These are phyloP conservation scores for Xylocopa sonorina DNA, from an alignment of 1,140 invertebrate species.

Conservation along the genomic window DNA sequence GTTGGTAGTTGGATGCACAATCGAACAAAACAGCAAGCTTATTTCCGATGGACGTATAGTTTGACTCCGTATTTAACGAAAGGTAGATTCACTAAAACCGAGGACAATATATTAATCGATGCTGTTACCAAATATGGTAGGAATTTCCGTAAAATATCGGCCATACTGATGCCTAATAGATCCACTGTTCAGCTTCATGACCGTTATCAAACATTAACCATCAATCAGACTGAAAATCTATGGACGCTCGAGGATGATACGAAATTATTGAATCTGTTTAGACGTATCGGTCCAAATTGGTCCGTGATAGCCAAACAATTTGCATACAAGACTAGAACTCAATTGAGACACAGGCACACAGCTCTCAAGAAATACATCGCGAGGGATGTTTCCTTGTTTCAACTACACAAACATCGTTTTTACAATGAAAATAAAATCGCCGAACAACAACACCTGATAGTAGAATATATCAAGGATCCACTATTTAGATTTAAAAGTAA, in stretches of 20 bases:
- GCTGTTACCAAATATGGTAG: conserved; percentile 84
- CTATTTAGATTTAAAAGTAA: neutral
- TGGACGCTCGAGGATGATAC: conserved; percentile 81
- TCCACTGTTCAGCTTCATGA: conserved; percentile 82
- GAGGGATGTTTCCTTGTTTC: conserved; percentile 25
- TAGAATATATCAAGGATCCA: too few relatives aligned
- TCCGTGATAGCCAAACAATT: conserved; percentile 76
- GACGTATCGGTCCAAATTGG: conserved; percentile 78
- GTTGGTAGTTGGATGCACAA: conserved; percentile 84
- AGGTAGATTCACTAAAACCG: conserved; percentile 84
- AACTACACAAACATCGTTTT: conserved; percentile 18
- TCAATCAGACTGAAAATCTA: conserved; percentile 65
- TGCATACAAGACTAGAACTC: conserved; percentile 78
- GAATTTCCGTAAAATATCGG: conserved; percentile 83
- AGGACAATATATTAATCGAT: conserved; percentile 84
- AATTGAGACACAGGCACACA: conserved; percentile 79
- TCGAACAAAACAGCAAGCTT: conserved; percentile 85
- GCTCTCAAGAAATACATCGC: conserved; percentile 65
- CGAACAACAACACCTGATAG: neutral
- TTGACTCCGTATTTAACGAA: conserved; percentile 80
- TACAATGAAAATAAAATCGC: too few relatives aligned
- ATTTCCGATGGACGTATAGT: conserved; percentile 81
- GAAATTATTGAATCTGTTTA: conserved; percentile 75
- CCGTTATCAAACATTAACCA: conserved; percentile 80
- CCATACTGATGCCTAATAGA: conserved; percentile 81